Conservation (phyloP, 2,797 vertebrate genomes). For the Philypnodon macrostomus region DNA sequence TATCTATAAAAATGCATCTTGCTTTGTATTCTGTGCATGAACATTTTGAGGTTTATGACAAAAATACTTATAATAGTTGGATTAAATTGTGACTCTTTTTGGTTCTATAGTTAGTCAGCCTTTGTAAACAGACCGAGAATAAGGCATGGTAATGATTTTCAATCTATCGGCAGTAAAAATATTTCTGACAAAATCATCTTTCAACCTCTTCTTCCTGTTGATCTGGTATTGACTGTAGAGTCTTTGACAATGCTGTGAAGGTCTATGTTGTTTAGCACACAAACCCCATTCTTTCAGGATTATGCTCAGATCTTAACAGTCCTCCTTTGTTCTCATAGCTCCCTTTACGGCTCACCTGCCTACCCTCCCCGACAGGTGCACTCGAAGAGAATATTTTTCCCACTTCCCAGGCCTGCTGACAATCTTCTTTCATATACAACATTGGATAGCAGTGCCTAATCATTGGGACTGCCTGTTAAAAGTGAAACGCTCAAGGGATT, state of each 20-base stretch:
- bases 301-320: slow-evolving; percentile 55
- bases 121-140: too few relatives aligned
- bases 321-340: slow-evolving; percentile 48
- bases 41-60: too few relatives aligned
- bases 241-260: slow-evolving; percentile 28
- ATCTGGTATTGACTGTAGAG: slow-evolving; percentile 13
- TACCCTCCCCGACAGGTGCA: slow-evolving; percentile 64
- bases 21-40: too few relatives aligned
- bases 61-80: too few relatives aligned
- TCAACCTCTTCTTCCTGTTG: background rate
- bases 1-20: too few relatives aligned
- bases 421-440: slow-evolving; percentile 35
- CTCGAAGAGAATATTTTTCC: slow-evolving; percentile 38
- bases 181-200: too few relatives aligned
- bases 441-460: slow-evolving; percentile 24
- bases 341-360: slow-evolving; percentile 43
- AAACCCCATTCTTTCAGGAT: slow-evolving; percentile 52
- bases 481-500: slow-evolving; percentile 58
- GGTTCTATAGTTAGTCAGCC: too few relatives aligned
- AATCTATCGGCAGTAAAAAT: too few relatives aligned
- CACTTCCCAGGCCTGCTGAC: slow-evolving; percentile 30
- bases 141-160: too few relatives aligned
- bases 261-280: slow-evolving; percentile 22
- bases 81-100: too few relatives aligned
- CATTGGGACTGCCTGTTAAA: slow-evolving; percentile 49